phyloP scores from a whole-genome alignment of 2,797 vertebrate genomes.

The Enteromius paludinosus region DNA sequence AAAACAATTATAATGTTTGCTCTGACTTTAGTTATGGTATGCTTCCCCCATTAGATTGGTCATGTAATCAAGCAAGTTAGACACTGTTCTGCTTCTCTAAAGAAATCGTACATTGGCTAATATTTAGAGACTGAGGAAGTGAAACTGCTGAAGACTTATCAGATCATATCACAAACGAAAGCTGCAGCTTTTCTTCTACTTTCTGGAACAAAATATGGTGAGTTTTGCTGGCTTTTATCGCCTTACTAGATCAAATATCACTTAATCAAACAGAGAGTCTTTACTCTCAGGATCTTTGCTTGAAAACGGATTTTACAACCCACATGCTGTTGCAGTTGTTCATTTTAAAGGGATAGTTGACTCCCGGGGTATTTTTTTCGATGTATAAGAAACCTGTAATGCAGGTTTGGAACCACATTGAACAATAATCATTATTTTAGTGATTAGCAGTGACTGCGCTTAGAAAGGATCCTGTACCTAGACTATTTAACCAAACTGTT shows the following conservation, averaged over 20 bases:
- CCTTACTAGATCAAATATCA: neutral
- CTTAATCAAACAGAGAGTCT: neutral
- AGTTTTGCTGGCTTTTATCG: slow-evolving; percentile 1
- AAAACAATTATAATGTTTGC: neutral
- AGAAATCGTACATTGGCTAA: neutral
- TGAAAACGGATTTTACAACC: neutral
- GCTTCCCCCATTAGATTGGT: neutral
- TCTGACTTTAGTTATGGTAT: neutral
- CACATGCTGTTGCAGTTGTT: neutral
- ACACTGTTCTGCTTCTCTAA: slow-evolving; percentile 27
- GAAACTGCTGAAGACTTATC: neutral
- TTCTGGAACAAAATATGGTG: slow-evolving; percentile 20
- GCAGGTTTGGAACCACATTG: neutral
- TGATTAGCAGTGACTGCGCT: neutral
- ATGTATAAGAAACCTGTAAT: neutral
- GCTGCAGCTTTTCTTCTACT: neutral
- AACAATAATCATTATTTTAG: neutral
- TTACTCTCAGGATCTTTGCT: neutral
- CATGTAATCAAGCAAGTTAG: neutral
- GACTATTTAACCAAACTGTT: neutral
- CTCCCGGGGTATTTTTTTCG: neutral
- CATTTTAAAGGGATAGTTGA: neutral
- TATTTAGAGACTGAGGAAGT: slow-evolving; percentile 32
- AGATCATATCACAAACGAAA: slow-evolving; percentile 25
- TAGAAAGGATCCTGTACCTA: neutral